A percentile compares a stretch with the other conserved stretches of the same genome.
Conservation (phyloP, 2,113 vertebrate species). For the Sardina pilchardus region DNA sequence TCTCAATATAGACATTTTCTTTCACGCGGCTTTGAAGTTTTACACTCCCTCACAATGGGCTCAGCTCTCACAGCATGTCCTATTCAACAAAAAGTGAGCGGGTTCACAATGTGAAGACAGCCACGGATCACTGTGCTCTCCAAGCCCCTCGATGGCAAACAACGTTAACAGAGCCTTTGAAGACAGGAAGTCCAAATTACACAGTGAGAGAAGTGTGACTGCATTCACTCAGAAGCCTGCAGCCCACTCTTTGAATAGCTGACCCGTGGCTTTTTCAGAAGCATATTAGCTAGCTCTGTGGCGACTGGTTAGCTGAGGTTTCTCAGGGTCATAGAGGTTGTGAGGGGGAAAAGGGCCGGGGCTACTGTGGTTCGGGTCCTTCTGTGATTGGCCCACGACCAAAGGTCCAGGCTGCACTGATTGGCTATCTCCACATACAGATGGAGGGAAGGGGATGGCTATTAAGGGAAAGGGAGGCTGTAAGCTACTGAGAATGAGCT, state of each 20-base stretch:
- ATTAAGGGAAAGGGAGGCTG: background rate
- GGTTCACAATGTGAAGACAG: background rate
- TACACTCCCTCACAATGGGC: background rate
- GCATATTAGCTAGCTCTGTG: background rate
- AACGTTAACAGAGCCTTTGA: background rate
- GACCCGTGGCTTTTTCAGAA: background rate
- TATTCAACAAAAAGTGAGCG: background rate
- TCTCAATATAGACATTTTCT: background rate
- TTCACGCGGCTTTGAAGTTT: background rate
- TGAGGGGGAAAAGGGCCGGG: too few species aligned
- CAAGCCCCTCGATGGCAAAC: background rate
- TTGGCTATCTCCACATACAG: background rate
- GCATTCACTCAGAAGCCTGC: background rate
- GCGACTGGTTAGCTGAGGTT: background rate
- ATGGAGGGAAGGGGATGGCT: background rate
- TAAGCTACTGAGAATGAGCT: background rate
- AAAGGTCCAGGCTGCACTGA: background rate
- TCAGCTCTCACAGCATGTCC: background rate
- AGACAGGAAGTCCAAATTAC: background rate
- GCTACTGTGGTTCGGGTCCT: background rate
- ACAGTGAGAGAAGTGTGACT: background rate
- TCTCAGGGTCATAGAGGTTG: background rate
- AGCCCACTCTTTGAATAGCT: background rate
- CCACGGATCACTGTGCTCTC: background rate
- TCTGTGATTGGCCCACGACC: background rate